Evolutionary conservation across 2,888 invertebrate genomes (phyloP).

Genomic region (Lathronympha strigana): DNA sequence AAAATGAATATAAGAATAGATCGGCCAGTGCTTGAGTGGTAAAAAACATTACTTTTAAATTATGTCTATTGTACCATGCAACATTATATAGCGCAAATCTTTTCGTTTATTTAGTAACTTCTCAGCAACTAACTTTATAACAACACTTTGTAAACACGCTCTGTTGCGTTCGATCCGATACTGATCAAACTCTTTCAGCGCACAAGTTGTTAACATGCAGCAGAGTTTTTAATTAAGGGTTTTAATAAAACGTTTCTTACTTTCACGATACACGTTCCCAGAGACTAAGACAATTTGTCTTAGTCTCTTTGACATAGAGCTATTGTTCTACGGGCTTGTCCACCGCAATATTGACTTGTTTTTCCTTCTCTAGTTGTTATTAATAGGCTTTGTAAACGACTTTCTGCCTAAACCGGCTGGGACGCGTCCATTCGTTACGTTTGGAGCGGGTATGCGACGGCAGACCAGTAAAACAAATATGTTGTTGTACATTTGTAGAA

Average conservation of each 20-base stretch:
- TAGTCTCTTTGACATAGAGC: slow-evolving; percentile 70
- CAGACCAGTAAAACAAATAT: slow-evolving; percentile 16
- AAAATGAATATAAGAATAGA: too few relatives aligned
- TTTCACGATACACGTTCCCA: slow-evolving; percentile 37
- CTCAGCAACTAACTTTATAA: not conserved
- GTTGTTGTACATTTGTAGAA: not conserved
- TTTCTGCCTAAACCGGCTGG: slow-evolving; percentile 42
- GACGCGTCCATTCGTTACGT: slow-evolving; percentile 23
- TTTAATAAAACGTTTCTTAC: slow-evolving; percentile 43
- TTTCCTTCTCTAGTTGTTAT: slow-evolving; percentile 57
- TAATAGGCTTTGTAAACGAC: slow-evolving; percentile 61
- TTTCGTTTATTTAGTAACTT: slow-evolving; percentile 16
- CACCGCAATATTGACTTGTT: slow-evolving; percentile 73
- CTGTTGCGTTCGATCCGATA: slow-evolving; percentile 8
- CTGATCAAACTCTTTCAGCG: slow-evolving; percentile 17
- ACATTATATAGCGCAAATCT: not conserved
- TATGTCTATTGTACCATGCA: not conserved
- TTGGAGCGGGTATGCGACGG: slow-evolving; percentile 16
- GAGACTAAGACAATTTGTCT: slow-evolving; percentile 69
- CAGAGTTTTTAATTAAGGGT: slow-evolving; percentile 32
- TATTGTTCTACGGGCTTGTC: slow-evolving; percentile 69
- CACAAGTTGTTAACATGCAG: slow-evolving; percentile 24
- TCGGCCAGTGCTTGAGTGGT: too few relatives aligned
- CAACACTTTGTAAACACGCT: slow-evolving; percentile 21
- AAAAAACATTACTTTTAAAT: slow-evolving; percentile 1